phyloP scores from a whole-genome alignment of 2,888 invertebrate genomes.

The Epirrhoe alternata region DNA sequence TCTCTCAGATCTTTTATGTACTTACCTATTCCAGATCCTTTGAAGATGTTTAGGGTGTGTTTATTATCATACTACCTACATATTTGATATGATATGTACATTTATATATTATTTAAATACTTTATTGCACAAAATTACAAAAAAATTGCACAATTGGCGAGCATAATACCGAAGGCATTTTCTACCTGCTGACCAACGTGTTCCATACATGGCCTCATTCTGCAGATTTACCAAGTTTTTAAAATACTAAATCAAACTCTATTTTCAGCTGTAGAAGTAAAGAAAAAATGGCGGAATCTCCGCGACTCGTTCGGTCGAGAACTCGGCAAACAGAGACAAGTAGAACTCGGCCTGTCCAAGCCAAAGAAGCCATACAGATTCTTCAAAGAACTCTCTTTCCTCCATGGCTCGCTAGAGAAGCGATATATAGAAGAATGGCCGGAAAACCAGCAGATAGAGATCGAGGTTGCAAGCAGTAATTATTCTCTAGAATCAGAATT shows the following conservation, averaged over 20 bases:
- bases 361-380: conserved; percentile 26
- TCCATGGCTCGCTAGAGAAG: conserved; percentile 18
- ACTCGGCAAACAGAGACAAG: conserved; percentile 9
- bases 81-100: too few relatives aligned
- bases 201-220: too few relatives aligned
- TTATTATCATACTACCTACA: too few relatives aligned
- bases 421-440: neutral
- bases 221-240: too few relatives aligned
- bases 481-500: conserved; percentile 23
- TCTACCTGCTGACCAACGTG: too few relatives aligned
- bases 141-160: too few relatives aligned
- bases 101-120: too few relatives aligned
- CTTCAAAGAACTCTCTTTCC: conserved; percentile 20
- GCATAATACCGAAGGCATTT: too few relatives aligned
- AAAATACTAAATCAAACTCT: neutral
- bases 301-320: conserved; percentile 23
- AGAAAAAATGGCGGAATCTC: conserved; percentile 31
- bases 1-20: too few relatives aligned
- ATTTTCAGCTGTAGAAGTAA: conserved; percentile 23
- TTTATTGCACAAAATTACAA: too few relatives aligned
- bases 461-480: conserved; percentile 18
- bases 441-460: conserved; percentile 7
- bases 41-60: too few relatives aligned
- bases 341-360: conserved; percentile 11
- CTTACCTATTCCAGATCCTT: too few relatives aligned